A percentile compares a stretch with the other conserved stretches of the same genome.
Evolutionary conservation across 2,797 vertebrate species (phyloP).

Genomic region (Eurystomus glaucurus): DNA sequence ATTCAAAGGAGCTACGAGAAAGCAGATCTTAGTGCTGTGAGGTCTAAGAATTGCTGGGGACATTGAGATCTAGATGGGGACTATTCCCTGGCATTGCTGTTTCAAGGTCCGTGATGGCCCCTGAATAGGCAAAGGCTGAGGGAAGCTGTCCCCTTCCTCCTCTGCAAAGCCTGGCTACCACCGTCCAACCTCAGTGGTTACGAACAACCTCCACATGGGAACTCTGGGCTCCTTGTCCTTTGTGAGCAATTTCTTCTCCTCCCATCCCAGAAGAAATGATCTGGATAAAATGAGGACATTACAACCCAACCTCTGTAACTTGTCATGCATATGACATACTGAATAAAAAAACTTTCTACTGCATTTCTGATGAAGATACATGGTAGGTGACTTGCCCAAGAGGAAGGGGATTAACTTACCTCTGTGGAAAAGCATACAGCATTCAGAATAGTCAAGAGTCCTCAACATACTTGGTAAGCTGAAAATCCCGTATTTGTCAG

Average conservation of each 20-base stretch:
- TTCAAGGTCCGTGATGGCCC: accelerated
- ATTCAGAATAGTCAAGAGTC: slow-evolving; percentile 23
- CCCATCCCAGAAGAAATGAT: neutral
- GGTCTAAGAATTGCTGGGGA: neutral
- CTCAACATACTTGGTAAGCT: neutral
- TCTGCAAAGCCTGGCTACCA: neutral
- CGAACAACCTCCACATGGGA: accelerated
- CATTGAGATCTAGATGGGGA: neutral
- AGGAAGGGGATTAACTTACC: slow-evolving; percentile 15
- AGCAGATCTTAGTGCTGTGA: neutral
- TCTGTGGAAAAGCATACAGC: slow-evolving; percentile 2
- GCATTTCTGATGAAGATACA: neutral
- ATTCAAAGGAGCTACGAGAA: neutral
- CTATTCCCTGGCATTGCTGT: neutral
- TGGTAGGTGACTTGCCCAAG: neutral
- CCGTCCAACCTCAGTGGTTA: neutral
- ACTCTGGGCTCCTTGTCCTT: neutral
- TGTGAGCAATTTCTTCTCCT: accelerated
- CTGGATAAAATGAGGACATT: neutral
- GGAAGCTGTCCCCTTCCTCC: neutral
- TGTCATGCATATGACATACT: neutral
- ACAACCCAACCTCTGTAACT: neutral
- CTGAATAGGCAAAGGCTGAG: neutral
- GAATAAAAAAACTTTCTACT: neutral
- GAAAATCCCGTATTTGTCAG: slow-evolving; percentile 31